A percentile compares a stretch with the other conserved stretches of the same genome.
Conservation (phyloP, 2,888 invertebrate species). For the Epiblema foenella region DNA sequence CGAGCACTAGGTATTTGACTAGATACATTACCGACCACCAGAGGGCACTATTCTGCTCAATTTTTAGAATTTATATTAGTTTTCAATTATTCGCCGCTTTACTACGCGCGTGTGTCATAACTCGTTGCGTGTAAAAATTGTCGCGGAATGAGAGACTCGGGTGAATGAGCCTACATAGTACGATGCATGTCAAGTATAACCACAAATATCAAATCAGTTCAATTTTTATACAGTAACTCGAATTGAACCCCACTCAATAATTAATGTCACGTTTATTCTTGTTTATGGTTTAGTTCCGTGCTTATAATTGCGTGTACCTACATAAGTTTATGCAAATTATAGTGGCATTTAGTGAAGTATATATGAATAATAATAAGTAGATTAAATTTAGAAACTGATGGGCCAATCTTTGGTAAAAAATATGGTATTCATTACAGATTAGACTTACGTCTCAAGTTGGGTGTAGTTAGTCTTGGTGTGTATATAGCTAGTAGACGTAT, state of each 20-base stretch:
- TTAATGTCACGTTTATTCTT: not conserved
- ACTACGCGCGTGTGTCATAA: not conserved
- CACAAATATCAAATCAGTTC: not conserved
- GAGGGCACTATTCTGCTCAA: not conserved
- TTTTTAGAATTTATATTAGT: not conserved
- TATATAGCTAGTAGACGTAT: not conserved
- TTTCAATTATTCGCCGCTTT: not conserved
- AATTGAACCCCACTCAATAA: not conserved
- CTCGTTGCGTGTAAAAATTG: too few relatives aligned
- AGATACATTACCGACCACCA: not conserved
- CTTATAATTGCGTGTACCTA: not conserved
- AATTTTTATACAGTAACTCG: not conserved
- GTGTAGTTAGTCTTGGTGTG: not conserved
- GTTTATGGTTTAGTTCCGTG: slow-evolving; percentile 7
- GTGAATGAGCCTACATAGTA: too few relatives aligned
- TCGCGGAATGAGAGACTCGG: too few relatives aligned
- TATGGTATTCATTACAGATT: not conserved
- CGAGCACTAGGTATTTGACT: not conserved
- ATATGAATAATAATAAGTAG: slow-evolving; percentile 15
- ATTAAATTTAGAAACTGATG: not conserved
- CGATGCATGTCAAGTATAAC: too few relatives aligned
- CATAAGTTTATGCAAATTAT: slow-evolving; percentile 17
- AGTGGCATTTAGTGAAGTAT: slow-evolving; percentile 3
- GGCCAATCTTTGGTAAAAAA: slow-evolving; percentile 3
- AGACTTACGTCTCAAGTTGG: not conserved